Conservation (phyloP, 1,140 invertebrate species). For the Centruroides vittatus region DNA sequence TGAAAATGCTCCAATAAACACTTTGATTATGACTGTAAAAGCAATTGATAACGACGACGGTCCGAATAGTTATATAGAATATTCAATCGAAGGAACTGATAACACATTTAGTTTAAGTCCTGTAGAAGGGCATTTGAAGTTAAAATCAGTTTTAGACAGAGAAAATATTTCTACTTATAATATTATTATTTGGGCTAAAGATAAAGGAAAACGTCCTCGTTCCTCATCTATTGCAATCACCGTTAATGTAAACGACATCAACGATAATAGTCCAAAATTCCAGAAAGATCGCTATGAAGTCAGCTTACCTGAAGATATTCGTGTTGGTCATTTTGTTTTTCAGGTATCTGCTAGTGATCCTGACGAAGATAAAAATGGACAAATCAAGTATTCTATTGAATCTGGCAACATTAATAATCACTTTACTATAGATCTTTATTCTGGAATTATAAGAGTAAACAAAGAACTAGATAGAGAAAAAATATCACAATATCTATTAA, state of each 20-base stretch:
- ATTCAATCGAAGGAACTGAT: conserved; percentile 41
- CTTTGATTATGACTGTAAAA: conserved; percentile 66
- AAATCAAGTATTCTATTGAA: conserved; percentile 55
- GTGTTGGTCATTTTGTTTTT: conserved; percentile 49
- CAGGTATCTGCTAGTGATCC: conserved; percentile 58
- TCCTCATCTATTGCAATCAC: neutral
- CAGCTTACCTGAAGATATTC: conserved; percentile 22
- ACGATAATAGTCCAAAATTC: conserved; percentile 82
- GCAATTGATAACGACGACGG: conserved; percentile 69
- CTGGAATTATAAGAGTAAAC: conserved; percentile 60
- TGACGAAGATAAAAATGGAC: conserved; percentile 52
- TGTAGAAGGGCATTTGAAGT: no score
- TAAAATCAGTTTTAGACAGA: no score
- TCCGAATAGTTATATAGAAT: conserved; percentile 61
- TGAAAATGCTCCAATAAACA: conserved; percentile 77
- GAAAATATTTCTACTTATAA: no score
- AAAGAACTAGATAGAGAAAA: conserved; percentile 66
- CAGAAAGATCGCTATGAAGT: conserved; percentile 35
- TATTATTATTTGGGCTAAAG: no score
- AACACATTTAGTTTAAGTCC: conserved; percentile 66
- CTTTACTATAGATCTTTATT: conserved; percentile 58
- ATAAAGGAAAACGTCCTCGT: no score
- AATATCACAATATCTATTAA: conserved; percentile 48
- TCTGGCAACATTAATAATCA: conserved; percentile 45
- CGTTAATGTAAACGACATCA: conserved; percentile 28